Percentiles rank a stretch among this genome's conserved stretches.
These are phyloP conservation scores for Folsomia manolachei DNA, from an alignment of 2,888 invertebrate species.

Conservation along the genomic window DNA sequence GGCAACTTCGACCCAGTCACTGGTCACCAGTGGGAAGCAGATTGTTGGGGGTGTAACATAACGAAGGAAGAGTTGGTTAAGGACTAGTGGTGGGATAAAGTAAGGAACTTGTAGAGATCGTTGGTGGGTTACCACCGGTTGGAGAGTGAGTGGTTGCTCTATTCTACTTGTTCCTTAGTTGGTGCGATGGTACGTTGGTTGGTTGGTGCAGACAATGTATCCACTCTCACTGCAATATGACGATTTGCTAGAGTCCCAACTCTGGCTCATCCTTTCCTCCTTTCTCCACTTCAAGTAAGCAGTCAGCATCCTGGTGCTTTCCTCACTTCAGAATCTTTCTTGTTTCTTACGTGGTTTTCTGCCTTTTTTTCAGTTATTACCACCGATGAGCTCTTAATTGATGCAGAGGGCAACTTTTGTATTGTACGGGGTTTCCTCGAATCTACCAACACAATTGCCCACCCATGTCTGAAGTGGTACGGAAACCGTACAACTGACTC, in stretches of 20 bases:
- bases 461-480: too few species aligned
- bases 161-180: too few species aligned
- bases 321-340: neutral
- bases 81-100: neutral
- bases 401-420: too few species aligned
- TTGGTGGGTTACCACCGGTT: neutral
- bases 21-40: neutral
- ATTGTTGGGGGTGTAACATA: neutral
- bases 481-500: too few species aligned
- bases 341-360: too few species aligned
- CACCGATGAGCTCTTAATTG: neutral
- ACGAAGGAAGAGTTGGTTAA: neutral
- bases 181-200: neutral
- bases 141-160: too few species aligned
- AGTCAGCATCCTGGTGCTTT: neutral
- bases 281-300: neutral
- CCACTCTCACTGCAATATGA: conserved; percentile 19
- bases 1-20: too few species aligned
- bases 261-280: neutral
- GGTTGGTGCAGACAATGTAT: conserved; percentile 2
- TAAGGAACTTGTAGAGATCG: neutral
- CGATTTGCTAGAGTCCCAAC: neutral
- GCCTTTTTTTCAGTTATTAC: neutral
- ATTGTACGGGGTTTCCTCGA: neutral
- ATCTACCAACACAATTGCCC: too few species aligned